These are phyloP conservation scores for Eurosta solidaginis DNA, from an alignment of 1,140 invertebrate species.

Conservation along the genomic window DNA sequence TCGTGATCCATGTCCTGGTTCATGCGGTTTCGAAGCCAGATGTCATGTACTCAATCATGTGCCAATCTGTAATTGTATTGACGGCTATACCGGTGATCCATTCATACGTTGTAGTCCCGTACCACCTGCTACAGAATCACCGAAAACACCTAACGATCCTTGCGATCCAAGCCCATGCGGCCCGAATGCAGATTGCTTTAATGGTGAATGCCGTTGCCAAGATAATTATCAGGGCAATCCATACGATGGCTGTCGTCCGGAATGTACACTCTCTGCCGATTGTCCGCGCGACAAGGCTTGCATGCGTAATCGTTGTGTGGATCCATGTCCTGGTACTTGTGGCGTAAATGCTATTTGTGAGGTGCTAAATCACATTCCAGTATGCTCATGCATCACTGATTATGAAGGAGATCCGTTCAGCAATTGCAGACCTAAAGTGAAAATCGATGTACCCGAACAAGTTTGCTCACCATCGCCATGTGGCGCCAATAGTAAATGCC, in stretches of 20 bases:
- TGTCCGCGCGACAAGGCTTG: conserved; percentile 81
- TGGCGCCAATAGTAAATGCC: conserved; percentile 78
- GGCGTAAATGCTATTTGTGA: conserved; percentile 83
- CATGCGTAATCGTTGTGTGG: conserved; percentile 77
- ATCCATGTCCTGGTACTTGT: conserved; percentile 81
- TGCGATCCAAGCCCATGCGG: conserved; percentile 82
- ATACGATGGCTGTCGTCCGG: conserved; percentile 78
- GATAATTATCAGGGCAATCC: conserved; percentile 83
- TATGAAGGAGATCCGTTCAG: conserved; percentile 82
- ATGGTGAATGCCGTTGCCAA: conserved; percentile 75
- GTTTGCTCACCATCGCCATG: conserved; percentile 73
- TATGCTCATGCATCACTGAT: conserved; percentile 75
- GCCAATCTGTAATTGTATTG: conserved; percentile 72
- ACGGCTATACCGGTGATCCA: conserved; percentile 72
- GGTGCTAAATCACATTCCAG: conserved; percentile 82
- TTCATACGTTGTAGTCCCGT: conserved; percentile 68
- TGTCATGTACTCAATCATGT: conserved; percentile 74
- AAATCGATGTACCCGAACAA: conserved; percentile 64
- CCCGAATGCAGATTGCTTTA: conserved; percentile 79
- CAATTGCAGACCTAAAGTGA: conserved; percentile 65
- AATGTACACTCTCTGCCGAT: conserved; percentile 80
- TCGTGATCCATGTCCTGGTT: conserved; percentile 74
- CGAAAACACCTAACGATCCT: conserved; percentile 62
- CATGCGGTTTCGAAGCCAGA: conserved; percentile 72
- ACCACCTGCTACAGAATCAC: conserved; percentile 38